Percentiles rank a stretch among this genome's conserved stretches.
Conservation (phyloP, 1,140 invertebrate genomes). For the Centruroides sculpturatus region DNA sequence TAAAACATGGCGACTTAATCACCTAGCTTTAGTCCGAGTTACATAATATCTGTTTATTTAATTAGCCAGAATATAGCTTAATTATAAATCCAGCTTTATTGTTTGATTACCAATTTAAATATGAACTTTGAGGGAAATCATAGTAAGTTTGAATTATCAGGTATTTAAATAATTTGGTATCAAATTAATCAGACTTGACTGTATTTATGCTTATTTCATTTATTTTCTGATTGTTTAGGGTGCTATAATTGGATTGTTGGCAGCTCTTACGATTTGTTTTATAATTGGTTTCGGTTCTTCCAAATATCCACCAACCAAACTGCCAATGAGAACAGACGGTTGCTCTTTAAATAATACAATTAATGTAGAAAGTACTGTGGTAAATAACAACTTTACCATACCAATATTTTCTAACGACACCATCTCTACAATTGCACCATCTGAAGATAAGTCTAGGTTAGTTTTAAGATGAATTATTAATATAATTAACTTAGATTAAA, state of each 20-base stretch:
- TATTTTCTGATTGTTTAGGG: conserved; percentile 35
- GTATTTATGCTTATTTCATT: conserved; percentile 1
- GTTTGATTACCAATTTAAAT: no score
- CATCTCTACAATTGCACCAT: neutral
- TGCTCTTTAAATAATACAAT: neutral
- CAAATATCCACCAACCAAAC: neutral
- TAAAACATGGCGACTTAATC: no score
- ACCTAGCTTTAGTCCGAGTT: no score
- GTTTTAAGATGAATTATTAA: neutral
- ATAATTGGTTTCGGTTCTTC: conserved; percentile 66
- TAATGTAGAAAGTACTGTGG: neutral
- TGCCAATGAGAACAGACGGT: conserved; percentile 8
- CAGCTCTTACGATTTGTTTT: conserved; percentile 50
- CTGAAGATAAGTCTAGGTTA: neutral
- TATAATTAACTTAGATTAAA: neutral
- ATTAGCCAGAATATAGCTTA: no score
- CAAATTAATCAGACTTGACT: neutral
- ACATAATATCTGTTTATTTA: no score
- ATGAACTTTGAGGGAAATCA: no score
- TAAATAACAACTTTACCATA: neutral
- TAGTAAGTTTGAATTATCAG: no score
- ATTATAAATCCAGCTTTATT: no score
- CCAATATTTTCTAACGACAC: conserved; percentile 7
- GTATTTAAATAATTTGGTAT: neutral
- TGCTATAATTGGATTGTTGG: conserved; percentile 45